Conservation (phyloP, 2,888 invertebrate genomes). For the Macropis europaea region DNA sequence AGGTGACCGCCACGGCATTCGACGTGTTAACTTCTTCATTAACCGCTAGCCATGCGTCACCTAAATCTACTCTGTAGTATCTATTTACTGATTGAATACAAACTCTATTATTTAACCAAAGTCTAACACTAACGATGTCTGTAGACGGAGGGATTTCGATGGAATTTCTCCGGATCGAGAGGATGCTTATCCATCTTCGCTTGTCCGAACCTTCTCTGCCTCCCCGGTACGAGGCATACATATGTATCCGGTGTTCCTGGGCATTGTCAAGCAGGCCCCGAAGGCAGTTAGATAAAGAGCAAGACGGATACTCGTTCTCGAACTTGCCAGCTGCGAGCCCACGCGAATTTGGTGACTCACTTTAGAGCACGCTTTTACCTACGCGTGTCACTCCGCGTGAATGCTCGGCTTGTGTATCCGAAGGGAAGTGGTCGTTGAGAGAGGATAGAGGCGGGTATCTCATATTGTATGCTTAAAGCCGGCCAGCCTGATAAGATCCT, state of each 20-base stretch:
- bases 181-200: constrained; percentile 48
- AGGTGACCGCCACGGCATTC: too few species aligned
- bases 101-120: too few species aligned
- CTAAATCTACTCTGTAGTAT: too few species aligned
- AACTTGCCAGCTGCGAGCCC: constrained; percentile 55
- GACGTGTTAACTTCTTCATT: too few species aligned
- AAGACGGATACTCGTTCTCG: constrained; percentile 59
- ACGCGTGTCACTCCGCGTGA: constrained; percentile 57
- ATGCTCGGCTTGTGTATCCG: constrained; percentile 35
- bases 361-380: constrained; percentile 44
- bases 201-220: not conserved
- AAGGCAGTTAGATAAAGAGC: constrained; percentile 62
- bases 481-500: constrained; percentile 52
- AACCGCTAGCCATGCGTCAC: too few species aligned
- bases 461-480: constrained; percentile 44
- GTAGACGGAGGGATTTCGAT: too few species aligned
- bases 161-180: too few species aligned
- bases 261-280: constrained; percentile 55
- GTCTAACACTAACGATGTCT: too few species aligned
- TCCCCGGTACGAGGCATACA: constrained; percentile 35
- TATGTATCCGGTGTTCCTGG: constrained; percentile 50
- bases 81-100: too few species aligned
- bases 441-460: constrained; percentile 36
- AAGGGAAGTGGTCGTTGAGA: constrained; percentile 1
- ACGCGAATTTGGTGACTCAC: constrained; percentile 67